These are phyloP conservation scores for Channa maculata DNA, from an alignment of 2,113 vertebrate species.

Conservation along the genomic window DNA sequence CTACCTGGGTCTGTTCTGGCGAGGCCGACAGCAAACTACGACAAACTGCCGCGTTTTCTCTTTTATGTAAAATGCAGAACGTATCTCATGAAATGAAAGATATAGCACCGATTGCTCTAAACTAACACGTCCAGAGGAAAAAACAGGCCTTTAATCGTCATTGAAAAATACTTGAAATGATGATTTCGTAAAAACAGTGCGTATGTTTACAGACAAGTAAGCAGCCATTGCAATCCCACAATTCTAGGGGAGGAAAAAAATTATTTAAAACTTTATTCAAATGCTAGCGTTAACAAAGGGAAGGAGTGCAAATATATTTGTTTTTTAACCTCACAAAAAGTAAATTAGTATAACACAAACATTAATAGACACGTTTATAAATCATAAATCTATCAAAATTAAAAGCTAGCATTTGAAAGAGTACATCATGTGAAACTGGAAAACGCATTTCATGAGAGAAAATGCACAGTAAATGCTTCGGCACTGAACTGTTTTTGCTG, in stretches of 20 bases:
- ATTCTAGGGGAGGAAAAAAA: constrained; percentile 26
- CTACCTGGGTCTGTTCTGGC: not conserved
- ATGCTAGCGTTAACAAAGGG: not conserved
- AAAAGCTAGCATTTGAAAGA: too few species aligned
- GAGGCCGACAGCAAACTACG: constrained; percentile 1
- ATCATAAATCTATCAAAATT: too few species aligned
- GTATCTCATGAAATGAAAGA: not conserved
- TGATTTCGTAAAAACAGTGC: constrained; percentile 49
- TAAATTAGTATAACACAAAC: too few species aligned
- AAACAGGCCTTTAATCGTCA: not conserved
- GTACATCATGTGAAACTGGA: too few species aligned
- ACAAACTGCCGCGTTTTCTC: not conserved
- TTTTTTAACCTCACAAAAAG: too few species aligned
- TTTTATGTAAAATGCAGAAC: not conserved
- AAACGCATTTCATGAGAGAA: too few species aligned
- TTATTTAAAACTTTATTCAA: constrained; percentile 53
- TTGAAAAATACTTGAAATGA: not conserved
- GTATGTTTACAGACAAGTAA: constrained; percentile 67
- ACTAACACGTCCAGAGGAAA: not conserved
- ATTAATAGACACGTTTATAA: too few species aligned
- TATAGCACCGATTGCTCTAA: rapidly evolving
- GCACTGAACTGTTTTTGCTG: too few species aligned
- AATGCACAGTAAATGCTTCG: too few species aligned
- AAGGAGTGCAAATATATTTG: not conserved
- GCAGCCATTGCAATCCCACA: constrained; percentile 83